Percentiles rank a stretch among this genome's conserved stretches.
These are phyloP conservation scores for Paracanthobrama guichenoti DNA, from an alignment of 2,113 vertebrate species.

Conservation along the genomic window DNA sequence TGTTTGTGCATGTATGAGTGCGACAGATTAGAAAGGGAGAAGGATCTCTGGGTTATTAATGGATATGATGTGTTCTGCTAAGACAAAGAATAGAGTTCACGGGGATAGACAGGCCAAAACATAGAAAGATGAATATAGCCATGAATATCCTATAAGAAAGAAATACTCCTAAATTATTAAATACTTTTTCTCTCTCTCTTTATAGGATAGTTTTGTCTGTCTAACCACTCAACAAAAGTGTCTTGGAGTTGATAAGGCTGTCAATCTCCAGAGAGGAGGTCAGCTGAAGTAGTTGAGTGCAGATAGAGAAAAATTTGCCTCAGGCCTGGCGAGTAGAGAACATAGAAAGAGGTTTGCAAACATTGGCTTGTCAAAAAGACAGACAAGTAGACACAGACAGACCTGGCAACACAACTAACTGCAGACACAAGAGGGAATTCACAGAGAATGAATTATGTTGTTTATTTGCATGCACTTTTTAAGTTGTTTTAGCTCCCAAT, in stretches of 20 bases:
- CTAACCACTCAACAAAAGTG: slow-evolving; percentile 18
- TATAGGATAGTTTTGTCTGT: slow-evolving; percentile 12
- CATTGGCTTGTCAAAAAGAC: slow-evolving; percentile 71
- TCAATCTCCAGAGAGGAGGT: slow-evolving; percentile 22
- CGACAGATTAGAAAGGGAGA: neutral
- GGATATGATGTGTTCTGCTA: neutral
- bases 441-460: neutral
- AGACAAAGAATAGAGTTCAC: slow-evolving; percentile 5
- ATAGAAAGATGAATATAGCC: neutral
- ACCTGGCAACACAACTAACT: neutral
- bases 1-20: slow-evolving; percentile 25
- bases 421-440: neutral
- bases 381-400: slow-evolving; percentile 40
- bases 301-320: slow-evolving; percentile 51
- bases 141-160: neutral
- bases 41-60: slow-evolving; percentile 5
- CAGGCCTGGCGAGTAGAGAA: slow-evolving; percentile 50
- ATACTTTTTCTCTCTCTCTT: slow-evolving; percentile 32
- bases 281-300: slow-evolving; percentile 13
- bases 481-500: neutral
- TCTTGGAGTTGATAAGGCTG: slow-evolving; percentile 5
- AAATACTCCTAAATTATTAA: neutral
- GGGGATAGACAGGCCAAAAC: neutral
- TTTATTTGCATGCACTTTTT: neutral
- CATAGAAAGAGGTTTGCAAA: slow-evolving; percentile 59